These are phyloP conservation scores for Percina caprodes DNA, from an alignment of 2,113 vertebrate genomes.

Conservation along the genomic window DNA sequence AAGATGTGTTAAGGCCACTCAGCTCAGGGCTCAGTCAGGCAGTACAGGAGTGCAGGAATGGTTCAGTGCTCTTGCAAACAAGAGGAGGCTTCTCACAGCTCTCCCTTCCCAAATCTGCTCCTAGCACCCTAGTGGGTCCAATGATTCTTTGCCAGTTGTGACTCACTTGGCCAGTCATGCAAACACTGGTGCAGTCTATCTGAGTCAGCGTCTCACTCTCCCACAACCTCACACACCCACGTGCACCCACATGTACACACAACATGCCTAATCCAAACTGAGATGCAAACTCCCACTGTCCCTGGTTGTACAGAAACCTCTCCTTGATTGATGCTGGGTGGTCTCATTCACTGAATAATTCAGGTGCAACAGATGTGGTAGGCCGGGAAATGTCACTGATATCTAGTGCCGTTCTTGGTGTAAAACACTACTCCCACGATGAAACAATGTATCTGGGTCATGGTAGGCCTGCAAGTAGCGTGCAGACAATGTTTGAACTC, in stretches of 20 bases:
- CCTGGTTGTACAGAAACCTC: constrained; percentile 44
- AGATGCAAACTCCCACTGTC: constrained; percentile 38
- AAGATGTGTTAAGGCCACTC: constrained; percentile 37
- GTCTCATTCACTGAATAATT: constrained; percentile 81
- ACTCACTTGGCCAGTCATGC: constrained; percentile 47
- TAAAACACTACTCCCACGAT: constrained; percentile 65
- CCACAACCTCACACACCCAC: not conserved
- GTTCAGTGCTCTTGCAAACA: constrained; percentile 48
- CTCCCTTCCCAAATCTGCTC: constrained; percentile 37
- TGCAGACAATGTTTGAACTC: constrained; percentile 64
- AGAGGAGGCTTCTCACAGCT: constrained; percentile 19
- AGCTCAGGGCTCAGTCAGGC: constrained; percentile 46
- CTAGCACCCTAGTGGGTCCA: constrained; percentile 37
- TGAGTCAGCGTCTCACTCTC: constrained; percentile 6
- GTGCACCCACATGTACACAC: constrained; percentile 3
- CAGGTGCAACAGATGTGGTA: constrained; percentile 77
- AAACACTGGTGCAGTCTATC: constrained; percentile 38
- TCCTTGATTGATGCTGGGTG: constrained; percentile 72
- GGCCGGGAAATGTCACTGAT: constrained; percentile 76
- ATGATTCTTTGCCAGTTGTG: constrained; percentile 35
- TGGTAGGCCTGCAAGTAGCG: constrained; percentile 62
- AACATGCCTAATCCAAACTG: constrained; percentile 50
- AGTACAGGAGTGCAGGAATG: constrained; percentile 35
- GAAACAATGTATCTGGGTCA: constrained; percentile 80
- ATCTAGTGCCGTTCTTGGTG: constrained; percentile 66